Evolutionary conservation across 2,888 invertebrate species (phyloP).

Genomic region (Drosophila borborema): DNA sequence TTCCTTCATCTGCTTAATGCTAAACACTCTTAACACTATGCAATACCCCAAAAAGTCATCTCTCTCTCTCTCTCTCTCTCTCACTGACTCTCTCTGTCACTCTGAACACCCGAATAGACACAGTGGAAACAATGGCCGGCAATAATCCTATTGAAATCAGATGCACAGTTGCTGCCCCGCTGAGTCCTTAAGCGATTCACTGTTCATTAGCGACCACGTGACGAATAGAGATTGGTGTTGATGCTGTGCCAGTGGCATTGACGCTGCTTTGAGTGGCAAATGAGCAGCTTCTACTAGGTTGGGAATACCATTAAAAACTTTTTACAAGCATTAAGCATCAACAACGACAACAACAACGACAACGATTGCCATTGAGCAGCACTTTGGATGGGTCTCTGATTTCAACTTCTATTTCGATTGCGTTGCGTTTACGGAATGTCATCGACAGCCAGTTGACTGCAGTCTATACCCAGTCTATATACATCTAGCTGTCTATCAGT

Average conservation of each 20-base stretch:
- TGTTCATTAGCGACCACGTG: slow-evolving; percentile 54
- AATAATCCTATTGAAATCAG: slow-evolving; percentile 39
- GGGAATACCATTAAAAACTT: slow-evolving; percentile 60
- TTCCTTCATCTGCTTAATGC: neutral
- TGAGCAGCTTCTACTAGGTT: slow-evolving; percentile 24
- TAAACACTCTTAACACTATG: neutral
- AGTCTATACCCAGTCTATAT: slow-evolving; percentile 8
- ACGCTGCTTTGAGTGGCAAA: slow-evolving; percentile 18
- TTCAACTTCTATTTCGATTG: slow-evolving; percentile 39
- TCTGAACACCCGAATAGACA: no score
- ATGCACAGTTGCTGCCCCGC: slow-evolving; percentile 16
- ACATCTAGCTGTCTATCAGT: slow-evolving; percentile 26
- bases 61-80: neutral
- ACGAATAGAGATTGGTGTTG: slow-evolving; percentile 46
- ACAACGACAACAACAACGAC: slow-evolving; percentile 33
- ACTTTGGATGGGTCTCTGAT: slow-evolving; percentile 30
- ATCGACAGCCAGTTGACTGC: slow-evolving; percentile 47
- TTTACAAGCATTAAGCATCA: slow-evolving; percentile 68
- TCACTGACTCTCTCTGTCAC: neutral
- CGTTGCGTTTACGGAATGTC: slow-evolving; percentile 46
- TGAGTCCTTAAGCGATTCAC: slow-evolving; percentile 50
- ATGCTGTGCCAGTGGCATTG: slow-evolving; percentile 22
- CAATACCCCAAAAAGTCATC: neutral
- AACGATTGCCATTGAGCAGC: slow-evolving; percentile 29
- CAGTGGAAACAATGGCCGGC: neutral